Conservation (phyloP, 2,888 invertebrate genomes). For the Amorpha juglandis region DNA sequence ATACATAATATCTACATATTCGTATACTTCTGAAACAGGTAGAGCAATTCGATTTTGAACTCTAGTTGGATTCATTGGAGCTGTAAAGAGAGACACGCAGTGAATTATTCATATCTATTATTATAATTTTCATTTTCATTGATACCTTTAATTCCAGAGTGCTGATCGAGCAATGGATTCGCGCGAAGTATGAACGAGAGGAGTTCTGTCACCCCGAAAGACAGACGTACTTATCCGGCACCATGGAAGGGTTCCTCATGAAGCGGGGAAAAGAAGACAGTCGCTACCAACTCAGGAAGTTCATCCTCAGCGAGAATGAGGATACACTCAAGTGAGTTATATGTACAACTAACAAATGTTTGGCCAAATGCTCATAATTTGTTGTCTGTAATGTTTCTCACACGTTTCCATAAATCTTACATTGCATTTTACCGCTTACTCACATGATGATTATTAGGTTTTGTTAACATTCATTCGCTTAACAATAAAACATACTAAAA, state of each 20-base stretch:
- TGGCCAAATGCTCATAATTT: slow-evolving; percentile 13
- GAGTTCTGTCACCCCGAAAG: slow-evolving; percentile 93
- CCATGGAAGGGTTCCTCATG: slow-evolving; percentile 94
- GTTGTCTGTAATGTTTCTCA: slow-evolving; percentile 13
- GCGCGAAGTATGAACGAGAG: slow-evolving; percentile 94
- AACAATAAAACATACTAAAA: slow-evolving; percentile 14
- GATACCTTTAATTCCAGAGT: slow-evolving; percentile 84
- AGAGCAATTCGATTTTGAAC: too few relatives aligned
- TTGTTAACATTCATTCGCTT: slow-evolving; percentile 12
- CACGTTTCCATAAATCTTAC: neutral
- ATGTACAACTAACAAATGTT: slow-evolving; percentile 10
- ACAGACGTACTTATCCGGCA: slow-evolving; percentile 91
- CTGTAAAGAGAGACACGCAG: too few relatives aligned
- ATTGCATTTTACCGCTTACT: slow-evolving; percentile 23
- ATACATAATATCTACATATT: too few relatives aligned
- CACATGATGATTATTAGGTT: neutral
- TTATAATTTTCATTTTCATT: neutral
- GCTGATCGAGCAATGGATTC: slow-evolving; percentile 94
- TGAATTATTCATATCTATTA: neutral
- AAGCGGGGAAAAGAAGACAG: slow-evolving; percentile 95
- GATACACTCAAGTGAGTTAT: slow-evolving; percentile 88
- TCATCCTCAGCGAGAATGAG: slow-evolving; percentile 91
- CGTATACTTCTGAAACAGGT: too few relatives aligned
- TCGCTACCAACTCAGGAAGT: slow-evolving; percentile 92
- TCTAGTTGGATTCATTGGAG: too few relatives aligned